Evolutionary conservation across 1,140 invertebrate genomes (phyloP), one percentile per base, ranked within the genome.

Genomic region (Drosophila mayri): DNA sequence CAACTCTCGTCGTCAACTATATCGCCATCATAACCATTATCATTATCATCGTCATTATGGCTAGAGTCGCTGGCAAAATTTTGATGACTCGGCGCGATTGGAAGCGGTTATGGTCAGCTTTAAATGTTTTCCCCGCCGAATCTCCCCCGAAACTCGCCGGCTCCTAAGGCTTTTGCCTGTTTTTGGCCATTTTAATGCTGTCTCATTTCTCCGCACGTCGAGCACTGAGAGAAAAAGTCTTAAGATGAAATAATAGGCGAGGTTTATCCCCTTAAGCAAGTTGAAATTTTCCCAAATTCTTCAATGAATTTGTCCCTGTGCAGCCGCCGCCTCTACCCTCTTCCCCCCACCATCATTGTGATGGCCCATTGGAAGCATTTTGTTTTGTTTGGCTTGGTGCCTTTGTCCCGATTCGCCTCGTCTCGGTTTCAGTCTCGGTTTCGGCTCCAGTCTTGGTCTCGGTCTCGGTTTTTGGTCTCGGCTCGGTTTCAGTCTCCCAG

Each of bases 301-400:
- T 1, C 1, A 7, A 3, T 2, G 30, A 0, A 14, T 61, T 64
- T 61, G 9, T 43, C 4, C 3, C 28, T 11, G 37, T 62, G 57
- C 14, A 10, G 11, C 25, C 11, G 18, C 22, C 28, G 1, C 25
- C 32, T 12, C 14, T 12, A 4, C 28, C 35, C 16, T 30, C 40
- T 4, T 4, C 2, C 41, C 32, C 32, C 20, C 10, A n/a, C 18
- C 43, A 28, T 55, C 38, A 25, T 70, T 70, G 57, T 62, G 58
- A 70, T 77, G 49, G 57, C 25, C 57, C 64, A 77, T 70, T 77
- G 57, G 38, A n/a, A 35, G 44, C 35, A 35, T 61, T 77, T 77
- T 70, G 75, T 22, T 44, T 70, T 57, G 49, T 58, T 77, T 50
- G 70, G 49, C 8, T 63, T 60, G 25, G 28, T 55, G 16, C 44